A percentile compares a stretch with the other conserved stretches of the same genome.
phyloP scores from a whole-genome alignment of 2,113 vertebrate species.

The Alouatta palliata region DNA sequence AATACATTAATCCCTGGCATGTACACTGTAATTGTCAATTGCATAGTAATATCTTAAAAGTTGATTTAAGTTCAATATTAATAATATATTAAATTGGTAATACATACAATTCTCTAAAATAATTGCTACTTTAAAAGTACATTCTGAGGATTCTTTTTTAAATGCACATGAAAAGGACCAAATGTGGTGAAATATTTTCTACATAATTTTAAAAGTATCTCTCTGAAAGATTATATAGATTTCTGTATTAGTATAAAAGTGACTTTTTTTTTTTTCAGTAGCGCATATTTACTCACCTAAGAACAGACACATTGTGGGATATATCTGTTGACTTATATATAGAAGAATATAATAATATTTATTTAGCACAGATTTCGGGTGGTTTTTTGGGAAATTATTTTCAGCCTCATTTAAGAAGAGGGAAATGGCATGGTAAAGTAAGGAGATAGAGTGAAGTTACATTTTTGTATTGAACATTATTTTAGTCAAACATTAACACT shows the following conservation, averaged over 20 bases:
- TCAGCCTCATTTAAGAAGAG: constrained; percentile 26
- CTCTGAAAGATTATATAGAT: constrained; percentile 1
- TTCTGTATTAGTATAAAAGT: background rate
- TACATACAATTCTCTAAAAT: constrained; percentile 10
- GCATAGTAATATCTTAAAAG: background rate
- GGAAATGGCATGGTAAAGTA: background rate
- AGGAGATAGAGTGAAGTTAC: background rate
- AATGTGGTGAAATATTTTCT: background rate
- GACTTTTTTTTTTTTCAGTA: background rate
- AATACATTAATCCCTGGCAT: background rate
- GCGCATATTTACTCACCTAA: background rate
- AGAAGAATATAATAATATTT: background rate
- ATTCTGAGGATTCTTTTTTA: background rate
- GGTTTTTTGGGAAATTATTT: constrained; percentile 6
- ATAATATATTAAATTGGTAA: constrained; percentile 1
- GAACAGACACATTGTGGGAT: background rate
- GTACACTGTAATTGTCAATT: background rate
- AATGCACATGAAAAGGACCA: background rate
- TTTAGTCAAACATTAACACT: background rate
- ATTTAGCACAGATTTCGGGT: background rate
- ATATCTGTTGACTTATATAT: constrained; percentile 5
- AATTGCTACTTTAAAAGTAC: background rate
- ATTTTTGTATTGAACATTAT: constrained; percentile 18
- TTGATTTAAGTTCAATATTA: constrained; percentile 9
- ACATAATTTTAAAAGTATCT: background rate